phyloP scores from a whole-genome alignment of 92 coral and sea anemone genomes.

The Epizoanthus fatuus region DNA sequence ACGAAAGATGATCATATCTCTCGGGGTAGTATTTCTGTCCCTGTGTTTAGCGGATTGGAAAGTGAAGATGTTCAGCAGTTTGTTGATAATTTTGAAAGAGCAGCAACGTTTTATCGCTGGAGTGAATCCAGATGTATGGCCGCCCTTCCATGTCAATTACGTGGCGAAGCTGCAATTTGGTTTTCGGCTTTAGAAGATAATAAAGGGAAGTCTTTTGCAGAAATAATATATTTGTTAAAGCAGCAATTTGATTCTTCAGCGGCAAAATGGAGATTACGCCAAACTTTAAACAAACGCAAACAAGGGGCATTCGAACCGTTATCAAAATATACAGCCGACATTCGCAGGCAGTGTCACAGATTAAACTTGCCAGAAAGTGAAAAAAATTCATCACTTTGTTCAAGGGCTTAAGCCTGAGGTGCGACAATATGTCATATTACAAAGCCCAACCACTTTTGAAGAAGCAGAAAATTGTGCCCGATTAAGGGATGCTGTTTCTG shows the following conservation, averaged over 20 bases:
- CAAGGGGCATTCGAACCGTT: constrained; percentile 25
- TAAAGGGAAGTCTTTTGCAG: too few species aligned
- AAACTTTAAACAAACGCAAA: constrained; percentile 28
- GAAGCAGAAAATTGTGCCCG: constrained; percentile 22
- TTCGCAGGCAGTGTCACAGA: constrained; percentile 29
- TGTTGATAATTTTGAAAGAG: too few species aligned
- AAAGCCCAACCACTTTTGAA: background rate
- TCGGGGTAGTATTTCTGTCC: too few species aligned
- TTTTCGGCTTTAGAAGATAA: too few species aligned
- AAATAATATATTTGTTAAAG: background rate
- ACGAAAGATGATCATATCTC: too few species aligned
- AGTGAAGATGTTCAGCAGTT: too few species aligned
- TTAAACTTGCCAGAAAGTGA: constrained; percentile 31
- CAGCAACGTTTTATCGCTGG: too few species aligned
- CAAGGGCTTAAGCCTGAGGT: constrained; percentile 9
- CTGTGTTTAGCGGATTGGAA: too few species aligned
- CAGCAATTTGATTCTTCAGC: constrained; percentile 32
- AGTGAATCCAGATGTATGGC: too few species aligned
- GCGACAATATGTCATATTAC: constrained; percentile 5
- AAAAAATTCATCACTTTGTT: constrained; percentile 18
- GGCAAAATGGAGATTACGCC: constrained; percentile 19
- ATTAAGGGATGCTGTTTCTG: constrained; percentile 2
- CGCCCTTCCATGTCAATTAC: too few species aligned
- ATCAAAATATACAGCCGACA: constrained; percentile 24
- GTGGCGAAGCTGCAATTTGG: too few species aligned